Evolutionary conservation across 1,140 invertebrate species (phyloP), one percentile per base, ranked within the genome.

Genomic region (Drosophila leontia): DNA sequence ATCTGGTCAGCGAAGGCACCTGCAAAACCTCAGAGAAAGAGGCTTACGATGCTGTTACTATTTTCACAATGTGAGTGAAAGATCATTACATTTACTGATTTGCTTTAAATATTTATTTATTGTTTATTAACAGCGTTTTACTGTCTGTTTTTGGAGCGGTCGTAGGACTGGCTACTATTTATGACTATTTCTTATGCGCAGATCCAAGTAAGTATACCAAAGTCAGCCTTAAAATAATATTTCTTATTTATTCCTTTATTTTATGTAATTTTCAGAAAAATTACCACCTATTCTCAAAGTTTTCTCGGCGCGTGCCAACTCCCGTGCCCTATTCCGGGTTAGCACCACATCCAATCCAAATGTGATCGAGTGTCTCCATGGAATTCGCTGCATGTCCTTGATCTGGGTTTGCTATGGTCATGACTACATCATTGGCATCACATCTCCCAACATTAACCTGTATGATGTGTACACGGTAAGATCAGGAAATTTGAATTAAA

Each of bases 351-450:
- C 81, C 12, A 88, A 88, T 39, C 80, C 74, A 0, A 88, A 88
- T 60, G 84, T 84, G 32, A 72, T 91, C 39, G 71, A 94, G 15
- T 94, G 93, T 63, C 59, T 95, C 8, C 93, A 94, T 70, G 94
- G 95, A 12, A 87, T 95, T 9, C 93, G 95, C 59, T 93, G 94
- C 7, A 72, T 96, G 26, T 94, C 94, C 45, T 94, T 96, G 88
- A 82, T 94, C 2, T 96, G 95, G 95, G 94, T 96, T 5, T 93
- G 96, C 9, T 76, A 95, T 4, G 95, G 95, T 2, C 96, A 96
- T 74, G 74, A 92, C 23, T 94, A 92, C 57, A 41, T 93, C 0
- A 34, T 91, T 3, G 71, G 70, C 2, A 39, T 80, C 5, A 62
- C 76, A 7, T 39, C 64, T 8, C 93, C 93, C 19, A 62, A 74